Percentiles rank a stretch among this genome's conserved stretches.
These are phyloP conservation scores for Eupithecia pulchellata DNA, from an alignment of 2,888 invertebrate genomes.

Conservation along the genomic window DNA sequence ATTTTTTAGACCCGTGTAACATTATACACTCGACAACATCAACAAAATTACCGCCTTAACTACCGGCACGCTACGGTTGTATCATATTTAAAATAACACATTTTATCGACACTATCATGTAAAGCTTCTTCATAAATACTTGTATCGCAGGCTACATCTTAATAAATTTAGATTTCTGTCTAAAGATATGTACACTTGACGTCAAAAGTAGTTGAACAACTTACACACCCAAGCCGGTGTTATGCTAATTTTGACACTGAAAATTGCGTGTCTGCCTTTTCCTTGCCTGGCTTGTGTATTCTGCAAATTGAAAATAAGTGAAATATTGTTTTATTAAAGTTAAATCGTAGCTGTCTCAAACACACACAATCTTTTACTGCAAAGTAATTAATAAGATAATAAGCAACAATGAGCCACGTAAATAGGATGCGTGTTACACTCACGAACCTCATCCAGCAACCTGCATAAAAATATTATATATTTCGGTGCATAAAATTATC, in stretches of 20 bases:
- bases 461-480: not conserved
- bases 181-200: conserved; percentile 52
- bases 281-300: not conserved
- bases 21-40: conserved; percentile 20
- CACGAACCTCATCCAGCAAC: too few relatives aligned
- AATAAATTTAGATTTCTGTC: conserved; percentile 77
- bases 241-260: conserved; percentile 18
- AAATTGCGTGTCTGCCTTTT: conserved; percentile 1
- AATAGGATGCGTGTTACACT: too few relatives aligned
- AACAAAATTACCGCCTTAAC: conserved; percentile 33
- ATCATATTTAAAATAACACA: conserved; percentile 47
- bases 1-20: conserved; percentile 16
- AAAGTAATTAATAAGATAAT: too few relatives aligned
- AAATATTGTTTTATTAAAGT: not conserved
- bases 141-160: conserved; percentile 72
- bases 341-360: not conserved
- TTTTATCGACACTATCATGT: conserved; percentile 71
- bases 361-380: too few relatives aligned
- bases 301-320: not conserved
- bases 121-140: conserved; percentile 72
- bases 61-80: conserved; percentile 43
- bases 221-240: conserved; percentile 2
- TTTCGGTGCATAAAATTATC: not conserved
- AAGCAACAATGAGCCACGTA: too few relatives aligned
- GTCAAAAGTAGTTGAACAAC: conserved; percentile 21